Evolutionary conservation across 2,113 vertebrate genomes (phyloP).

Genomic region (Sarotherodon lohbergeri): DNA sequence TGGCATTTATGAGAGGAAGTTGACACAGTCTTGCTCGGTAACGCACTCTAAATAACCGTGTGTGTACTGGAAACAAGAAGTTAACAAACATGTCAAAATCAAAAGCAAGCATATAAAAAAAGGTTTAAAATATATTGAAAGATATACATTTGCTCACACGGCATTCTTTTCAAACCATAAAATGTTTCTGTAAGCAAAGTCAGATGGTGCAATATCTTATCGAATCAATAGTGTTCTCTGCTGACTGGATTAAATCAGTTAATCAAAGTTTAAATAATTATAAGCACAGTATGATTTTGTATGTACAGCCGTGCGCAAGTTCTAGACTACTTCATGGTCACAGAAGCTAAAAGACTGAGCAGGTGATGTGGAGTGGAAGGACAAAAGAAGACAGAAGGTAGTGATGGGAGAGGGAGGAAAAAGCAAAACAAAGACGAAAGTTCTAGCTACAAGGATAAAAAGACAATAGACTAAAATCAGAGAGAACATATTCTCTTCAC

Average conservation of each 20-base stretch:
- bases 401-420: neutral
- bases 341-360: constrained; percentile 3
- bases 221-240: constrained; percentile 31
- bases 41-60: neutral
- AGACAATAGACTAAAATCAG: neutral
- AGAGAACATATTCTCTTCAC: neutral
- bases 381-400: neutral
- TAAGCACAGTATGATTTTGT: neutral
- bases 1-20: neutral
- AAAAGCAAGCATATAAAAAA: neutral
- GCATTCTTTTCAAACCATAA: neutral
- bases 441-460: neutral
- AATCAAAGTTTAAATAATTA: constrained; percentile 14
- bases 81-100: neutral
- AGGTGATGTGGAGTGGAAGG: constrained; percentile 1
- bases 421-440: neutral
- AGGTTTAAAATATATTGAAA: neutral
- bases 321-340: neutral
- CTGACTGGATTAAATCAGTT: constrained; percentile 34
- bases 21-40: neutral
- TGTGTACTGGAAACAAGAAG: neutral
- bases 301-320: neutral
- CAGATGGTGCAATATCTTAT: neutral
- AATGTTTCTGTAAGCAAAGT: neutral
- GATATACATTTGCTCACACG: neutral